A percentile compares a stretch with the other conserved stretches of the same genome.
phyloP scores from a whole-genome alignment of 1,140 invertebrate species.

The Probaryconus sp. region DNA sequence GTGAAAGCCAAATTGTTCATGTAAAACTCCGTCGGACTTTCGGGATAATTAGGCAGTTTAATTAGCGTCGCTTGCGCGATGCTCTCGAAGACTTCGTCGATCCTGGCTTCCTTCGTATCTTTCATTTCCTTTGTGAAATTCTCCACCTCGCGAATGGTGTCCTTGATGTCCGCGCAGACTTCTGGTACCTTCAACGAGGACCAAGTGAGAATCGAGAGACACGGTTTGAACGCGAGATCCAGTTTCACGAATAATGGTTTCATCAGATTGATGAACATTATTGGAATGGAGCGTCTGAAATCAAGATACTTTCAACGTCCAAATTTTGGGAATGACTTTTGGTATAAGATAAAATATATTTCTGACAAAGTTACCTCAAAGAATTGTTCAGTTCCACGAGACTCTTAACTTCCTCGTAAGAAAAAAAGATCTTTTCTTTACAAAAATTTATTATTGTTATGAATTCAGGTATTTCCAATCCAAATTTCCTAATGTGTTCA shows the following conservation, averaged over 20 bases:
- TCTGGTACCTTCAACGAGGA: slow-evolving; percentile 85
- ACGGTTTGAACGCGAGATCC: slow-evolving; percentile 85
- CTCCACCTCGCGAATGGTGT: slow-evolving; percentile 82
- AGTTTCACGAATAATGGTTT: slow-evolving; percentile 83
- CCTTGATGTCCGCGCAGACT: slow-evolving; percentile 81
- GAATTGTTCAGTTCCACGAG: slow-evolving; percentile 81
- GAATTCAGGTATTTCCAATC: slow-evolving; percentile 82
- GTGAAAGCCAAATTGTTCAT: slow-evolving; percentile 80
- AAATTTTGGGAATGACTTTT: slow-evolving; percentile 37
- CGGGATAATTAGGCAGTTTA: slow-evolving; percentile 82
- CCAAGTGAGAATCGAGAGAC: slow-evolving; percentile 88
- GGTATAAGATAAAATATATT: slow-evolving; percentile 42
- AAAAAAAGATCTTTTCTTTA: slow-evolving; percentile 82
- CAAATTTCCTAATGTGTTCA: slow-evolving; percentile 85
- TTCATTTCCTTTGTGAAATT: slow-evolving; percentile 84
- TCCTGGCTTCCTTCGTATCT: slow-evolving; percentile 87
- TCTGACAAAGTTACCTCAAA: slow-evolving; percentile 69
- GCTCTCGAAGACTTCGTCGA: slow-evolving; percentile 84
- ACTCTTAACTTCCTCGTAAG: slow-evolving; percentile 80
- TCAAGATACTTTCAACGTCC: slow-evolving; percentile 17
- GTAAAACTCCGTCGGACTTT: slow-evolving; percentile 83
- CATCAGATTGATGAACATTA: slow-evolving; percentile 84
- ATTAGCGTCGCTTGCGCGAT: slow-evolving; percentile 83
- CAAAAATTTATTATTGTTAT: slow-evolving; percentile 83
- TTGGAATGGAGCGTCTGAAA: slow-evolving; percentile 78